Conservation (phyloP, 1,140 invertebrate genomes). For the Drosophila sp. region DNA sequence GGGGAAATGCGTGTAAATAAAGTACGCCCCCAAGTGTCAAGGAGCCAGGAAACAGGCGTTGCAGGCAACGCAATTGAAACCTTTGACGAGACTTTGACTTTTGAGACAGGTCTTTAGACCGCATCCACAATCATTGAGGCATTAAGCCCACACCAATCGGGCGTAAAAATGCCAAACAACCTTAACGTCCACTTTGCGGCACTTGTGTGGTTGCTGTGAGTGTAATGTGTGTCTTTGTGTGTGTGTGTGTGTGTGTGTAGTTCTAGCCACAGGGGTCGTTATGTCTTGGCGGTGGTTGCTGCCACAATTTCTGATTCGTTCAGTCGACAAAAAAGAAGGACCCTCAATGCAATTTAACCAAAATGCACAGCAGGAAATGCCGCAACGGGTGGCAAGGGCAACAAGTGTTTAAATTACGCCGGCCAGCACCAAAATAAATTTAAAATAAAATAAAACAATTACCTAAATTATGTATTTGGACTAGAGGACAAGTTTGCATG, state of each 20-base stretch:
- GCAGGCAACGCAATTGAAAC: constrained; percentile 71
- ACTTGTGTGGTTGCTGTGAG: constrained; percentile 71
- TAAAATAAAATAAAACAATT: constrained; percentile 25
- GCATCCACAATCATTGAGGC: constrained; percentile 66
- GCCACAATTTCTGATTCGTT: constrained; percentile 74
- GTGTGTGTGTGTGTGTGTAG: constrained; percentile 21
- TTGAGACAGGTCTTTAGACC: constrained; percentile 45
- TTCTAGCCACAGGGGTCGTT: constrained; percentile 37
- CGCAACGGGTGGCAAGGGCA: constrained; percentile 45
- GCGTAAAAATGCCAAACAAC: constrained; percentile 61
- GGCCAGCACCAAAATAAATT: background rate
- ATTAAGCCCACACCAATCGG: constrained; percentile 82
- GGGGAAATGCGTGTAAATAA: constrained; percentile 26
- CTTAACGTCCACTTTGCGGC: constrained; percentile 63
- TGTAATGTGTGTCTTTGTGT: background rate
- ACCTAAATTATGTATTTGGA: constrained; percentile 2
- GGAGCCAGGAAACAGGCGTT: constrained; percentile 76
- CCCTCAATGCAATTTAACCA: constrained; percentile 72
- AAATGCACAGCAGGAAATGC: constrained; percentile 76
- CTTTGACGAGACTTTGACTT: constrained; percentile 37
- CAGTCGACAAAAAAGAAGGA: constrained; percentile 43
- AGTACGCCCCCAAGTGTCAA: constrained; percentile 60
- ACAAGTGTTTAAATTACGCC: constrained; percentile 61
- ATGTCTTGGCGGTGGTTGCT: constrained; percentile 51
- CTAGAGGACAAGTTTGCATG: no score